Base-by-base conservation (phyloP, 1,140 invertebrate genomes). In the Caerostris darwini region DNA sequence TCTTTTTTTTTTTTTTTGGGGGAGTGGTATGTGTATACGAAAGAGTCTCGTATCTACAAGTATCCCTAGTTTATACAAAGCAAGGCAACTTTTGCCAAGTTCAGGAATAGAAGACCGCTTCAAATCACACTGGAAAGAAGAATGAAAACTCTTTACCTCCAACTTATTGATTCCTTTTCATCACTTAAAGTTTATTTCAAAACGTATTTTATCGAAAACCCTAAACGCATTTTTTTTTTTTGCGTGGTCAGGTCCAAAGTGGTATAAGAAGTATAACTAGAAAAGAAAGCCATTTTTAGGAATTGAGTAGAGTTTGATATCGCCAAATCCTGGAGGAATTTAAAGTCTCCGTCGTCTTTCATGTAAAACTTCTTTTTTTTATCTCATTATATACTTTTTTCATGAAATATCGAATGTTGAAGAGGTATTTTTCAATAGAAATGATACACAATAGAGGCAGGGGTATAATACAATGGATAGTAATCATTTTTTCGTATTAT, bases 161-260 rank as follows among this genome's bases (percentile, higher is more conserved):
- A 88, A 59, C 64, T 88, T 88, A 88, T 90, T 90, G 88, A 90
- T 90, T 90, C 67, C 34, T 69, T 90, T 90, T 90, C 88, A 90
- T 90, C 88, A 90, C 67, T 90, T 90, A 90, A 90, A 64, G 88
- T 77, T 90, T 69, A 77, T 77, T 90, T 90, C 88, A 77, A 88
- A 90, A 90, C 19, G 53, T 69, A 90, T 90, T 90, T 90, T 90
- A 56, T 90, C 50, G n/a, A n/a, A 58, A 56, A 17, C 8, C 34
- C 71, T 7, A 77, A 77, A 34, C 10, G 7, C 8, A 7, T 77
- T 34, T 34, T 34, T 34, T 34, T 34, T 34, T 34, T 34, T 77
- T 77, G 17, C 50, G 19, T 77, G 69, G 69, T 53, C 69, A 77
- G 34, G 34, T 77, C 34, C 10, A 77, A 12, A 77, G 69, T 77